phyloP scores from a whole-genome alignment of 2,888 invertebrate species.

The Muscina levida region DNA sequence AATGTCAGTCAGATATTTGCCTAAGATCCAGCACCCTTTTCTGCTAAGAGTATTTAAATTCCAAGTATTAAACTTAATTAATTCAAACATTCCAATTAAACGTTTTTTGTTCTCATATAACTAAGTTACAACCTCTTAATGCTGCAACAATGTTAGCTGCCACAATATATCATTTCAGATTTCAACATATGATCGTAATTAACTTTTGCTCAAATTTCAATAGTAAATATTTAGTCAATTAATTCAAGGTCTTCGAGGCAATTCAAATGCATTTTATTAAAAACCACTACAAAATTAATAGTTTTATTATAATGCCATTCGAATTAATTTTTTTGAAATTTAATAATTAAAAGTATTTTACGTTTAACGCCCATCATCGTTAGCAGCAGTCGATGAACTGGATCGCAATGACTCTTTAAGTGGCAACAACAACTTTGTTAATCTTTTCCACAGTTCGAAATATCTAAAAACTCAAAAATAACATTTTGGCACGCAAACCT shows the following conservation, averaged over 20 bases:
- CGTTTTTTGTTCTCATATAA: too few relatives aligned
- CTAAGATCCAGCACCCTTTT: too few relatives aligned
- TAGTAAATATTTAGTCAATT: conserved; percentile 41
- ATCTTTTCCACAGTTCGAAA: background rate
- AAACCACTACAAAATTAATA: conserved; percentile 32
- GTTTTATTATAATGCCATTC: conserved; percentile 49
- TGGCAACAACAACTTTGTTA: conserved; percentile 15
- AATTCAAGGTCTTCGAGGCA: conserved; percentile 47
- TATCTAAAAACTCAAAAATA: conserved; percentile 25
- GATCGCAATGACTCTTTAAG: conserved; percentile 11
- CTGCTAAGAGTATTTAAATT: too few relatives aligned
- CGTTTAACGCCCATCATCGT: conserved; percentile 52
- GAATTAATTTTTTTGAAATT: conserved; percentile 52
- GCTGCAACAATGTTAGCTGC: background rate
- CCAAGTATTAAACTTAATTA: too few relatives aligned
- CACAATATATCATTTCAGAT: background rate
- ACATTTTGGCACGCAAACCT: conserved; percentile 55
- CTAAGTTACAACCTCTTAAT: too few relatives aligned
- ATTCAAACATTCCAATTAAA: too few relatives aligned
- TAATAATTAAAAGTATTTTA: conserved; percentile 25
- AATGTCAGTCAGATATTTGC: too few relatives aligned
- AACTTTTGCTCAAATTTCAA: conserved; percentile 17
- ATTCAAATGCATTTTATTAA: conserved; percentile 23
- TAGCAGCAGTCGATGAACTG: conserved; percentile 20
- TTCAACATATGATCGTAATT: background rate